These are phyloP conservation scores for Sweltsa coloradensis DNA, from an alignment of 1,140 invertebrate species.

Conservation along the genomic window DNA sequence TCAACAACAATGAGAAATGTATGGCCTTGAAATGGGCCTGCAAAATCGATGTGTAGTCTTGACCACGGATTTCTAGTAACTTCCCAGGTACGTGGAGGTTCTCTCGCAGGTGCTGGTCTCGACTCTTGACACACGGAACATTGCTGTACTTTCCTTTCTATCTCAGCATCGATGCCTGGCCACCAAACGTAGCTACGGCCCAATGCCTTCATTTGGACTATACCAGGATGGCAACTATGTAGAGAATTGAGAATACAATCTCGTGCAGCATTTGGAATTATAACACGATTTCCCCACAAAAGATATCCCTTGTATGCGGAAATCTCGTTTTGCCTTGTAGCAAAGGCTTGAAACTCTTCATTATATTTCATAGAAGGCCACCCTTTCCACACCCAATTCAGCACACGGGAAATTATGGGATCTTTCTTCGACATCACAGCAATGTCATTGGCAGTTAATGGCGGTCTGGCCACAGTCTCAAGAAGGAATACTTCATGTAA, in stretches of 20 bases:
- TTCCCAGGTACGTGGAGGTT: slow-evolving; percentile 23
- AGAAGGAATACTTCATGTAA: slow-evolving; percentile 7
- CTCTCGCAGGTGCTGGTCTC: slow-evolving; percentile 15
- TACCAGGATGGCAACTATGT: neutral
- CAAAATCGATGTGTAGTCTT: slow-evolving; percentile 36
- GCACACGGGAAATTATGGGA: neutral
- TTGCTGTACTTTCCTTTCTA: neutral
- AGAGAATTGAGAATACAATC: neutral
- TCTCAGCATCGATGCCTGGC: slow-evolving; percentile 26
- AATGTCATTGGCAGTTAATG: slow-evolving; percentile 6
- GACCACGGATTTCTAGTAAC: slow-evolving; percentile 28
- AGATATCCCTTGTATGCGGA: neutral
- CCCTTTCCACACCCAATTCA: neutral
- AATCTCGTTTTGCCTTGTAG: neutral
- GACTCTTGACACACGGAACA: neutral
- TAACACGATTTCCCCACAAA: neutral
- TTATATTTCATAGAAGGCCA: slow-evolving; percentile 3
- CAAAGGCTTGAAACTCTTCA: neutral
- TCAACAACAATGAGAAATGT: slow-evolving; percentile 31
- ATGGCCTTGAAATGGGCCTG: slow-evolving; percentile 27
- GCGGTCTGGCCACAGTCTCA: slow-evolving; percentile 1
- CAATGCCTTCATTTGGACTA: slow-evolving; percentile 29
- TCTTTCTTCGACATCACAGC: slow-evolving; percentile 5
- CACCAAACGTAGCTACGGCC: slow-evolving; percentile 33
- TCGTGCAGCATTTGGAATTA: neutral